Evolutionary conservation across 1,140 invertebrate genomes (phyloP).

Genomic region (Anoplolepis gracilipes): DNA sequence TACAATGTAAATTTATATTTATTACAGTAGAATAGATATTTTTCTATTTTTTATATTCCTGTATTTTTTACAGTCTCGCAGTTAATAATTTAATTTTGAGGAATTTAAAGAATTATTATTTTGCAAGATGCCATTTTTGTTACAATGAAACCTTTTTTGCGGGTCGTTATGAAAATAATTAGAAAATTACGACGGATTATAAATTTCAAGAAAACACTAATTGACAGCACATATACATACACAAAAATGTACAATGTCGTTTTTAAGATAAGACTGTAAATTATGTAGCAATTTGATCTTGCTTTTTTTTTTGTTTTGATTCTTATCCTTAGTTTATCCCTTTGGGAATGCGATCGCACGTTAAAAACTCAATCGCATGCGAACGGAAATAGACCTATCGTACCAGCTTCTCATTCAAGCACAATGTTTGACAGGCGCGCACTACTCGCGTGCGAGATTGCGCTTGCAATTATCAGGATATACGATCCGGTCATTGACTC

Average conservation of each 20-base stretch:
- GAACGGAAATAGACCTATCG: neutral
- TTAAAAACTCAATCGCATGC: constrained; percentile 35
- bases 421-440: constrained; percentile 30
- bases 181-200: neutral
- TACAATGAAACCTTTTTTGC: neutral
- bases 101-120: neutral
- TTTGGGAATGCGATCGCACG: neutral
- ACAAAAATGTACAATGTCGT: neutral
- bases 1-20: neutral
- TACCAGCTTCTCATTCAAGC: constrained; percentile 47
- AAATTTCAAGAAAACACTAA: neutral
- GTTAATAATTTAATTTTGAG: neutral
- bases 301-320: neutral
- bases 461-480: constrained; percentile 38
- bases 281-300: constrained; percentile 19
- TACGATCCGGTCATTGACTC: constrained; percentile 26
- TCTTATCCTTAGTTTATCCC: neutral
- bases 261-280: constrained; percentile 10
- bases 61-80: neutral
- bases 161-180: neutral
- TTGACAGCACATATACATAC: neutral
- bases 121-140: neutral
- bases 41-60: neutral
- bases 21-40: neutral
- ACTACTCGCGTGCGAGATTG: constrained; percentile 44